Conservation (phyloP, 1,140 invertebrate species). For the Trachymyrmex septentrionalis region DNA sequence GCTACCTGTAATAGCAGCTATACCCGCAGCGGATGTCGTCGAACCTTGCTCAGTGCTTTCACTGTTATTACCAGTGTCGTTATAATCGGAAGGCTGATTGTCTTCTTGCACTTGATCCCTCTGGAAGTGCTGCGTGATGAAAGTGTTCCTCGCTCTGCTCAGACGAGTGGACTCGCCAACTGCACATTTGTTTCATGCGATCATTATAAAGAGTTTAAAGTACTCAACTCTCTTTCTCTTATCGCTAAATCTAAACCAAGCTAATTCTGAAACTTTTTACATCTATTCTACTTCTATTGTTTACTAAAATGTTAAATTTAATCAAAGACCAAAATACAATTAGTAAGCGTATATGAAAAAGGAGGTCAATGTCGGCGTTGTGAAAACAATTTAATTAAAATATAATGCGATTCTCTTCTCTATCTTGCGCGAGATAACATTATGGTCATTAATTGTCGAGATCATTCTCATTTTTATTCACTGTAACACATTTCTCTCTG, state of each 20-base stretch:
- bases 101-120: conserved; percentile 77
- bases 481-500: neutral
- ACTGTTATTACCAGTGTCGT: conserved; percentile 67
- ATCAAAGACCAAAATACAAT: neutral
- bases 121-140: conserved; percentile 77
- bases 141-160: conserved; percentile 81
- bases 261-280: neutral
- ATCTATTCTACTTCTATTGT: neutral
- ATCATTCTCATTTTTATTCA: neutral
- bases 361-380: neutral
- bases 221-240: neutral
- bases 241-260: neutral
- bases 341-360: neutral
- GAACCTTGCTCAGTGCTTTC: conserved; percentile 61
- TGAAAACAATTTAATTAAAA: conserved; percentile 38
- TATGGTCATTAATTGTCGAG: neutral
- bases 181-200: conserved; percentile 14
- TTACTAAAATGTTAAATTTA: neutral
- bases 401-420: conserved; percentile 20
- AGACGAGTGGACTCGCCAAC: conserved; percentile 80
- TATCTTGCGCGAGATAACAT: neutral
- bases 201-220: neutral
- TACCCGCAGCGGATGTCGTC: conserved; percentile 86
- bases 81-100: conserved; percentile 73
- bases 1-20: conserved; percentile 91